Base-by-base conservation (phyloP, 2,113 vertebrate genomes). In the Lasiurus cinereus region DNA sequence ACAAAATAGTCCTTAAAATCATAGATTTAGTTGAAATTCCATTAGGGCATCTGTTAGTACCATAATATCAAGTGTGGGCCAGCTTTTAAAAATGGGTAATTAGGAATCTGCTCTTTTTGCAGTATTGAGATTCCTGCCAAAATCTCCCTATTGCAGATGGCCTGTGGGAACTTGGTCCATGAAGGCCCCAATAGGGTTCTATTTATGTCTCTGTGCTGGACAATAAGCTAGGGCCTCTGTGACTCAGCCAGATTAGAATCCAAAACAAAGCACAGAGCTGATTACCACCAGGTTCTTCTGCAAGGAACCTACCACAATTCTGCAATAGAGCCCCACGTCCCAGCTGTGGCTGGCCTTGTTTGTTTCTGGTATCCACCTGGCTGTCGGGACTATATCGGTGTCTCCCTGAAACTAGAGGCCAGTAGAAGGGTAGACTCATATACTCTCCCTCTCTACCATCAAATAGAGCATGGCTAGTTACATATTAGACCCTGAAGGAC, bases 81-180 rank as follows among this genome's bases (percentile, higher is more conserved):
- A 92, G 82, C 31, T 69, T 64, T 93, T 82, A 72, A 96, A 91
- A 93, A 24, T 7, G 92, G 78, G 31, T 95, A 91, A 96, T 15
- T 94, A 9, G 83, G 74, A 90, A 83, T 54, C 69, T 96, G 21
- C 85, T 83, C 24, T 85, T 86, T 70, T 88, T 90, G 18, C 33
- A 88, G 36, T 31, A 29, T 15, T 67, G 89, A 62, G 66, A 87
- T 36, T 33, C 69, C 3, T 67, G 56, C 66, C 33, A 74, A 69
- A 77, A 66, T 72, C 31, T 92, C 62, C 85, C 93, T 21, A 1
- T 15, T 69, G 76, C 48, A 90, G 67, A 64, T 96, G 59, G 54
- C 33, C 52, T 39, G 2, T 2, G 10, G 95, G 59, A 46, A 36
- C 77, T 19, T 46, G 19, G 90, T n/a, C 72, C 76, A 29, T 11